These are phyloP conservation scores for Colaptes auratus DNA, from an alignment of 2,113 vertebrate genomes.

Conservation along the genomic window DNA sequence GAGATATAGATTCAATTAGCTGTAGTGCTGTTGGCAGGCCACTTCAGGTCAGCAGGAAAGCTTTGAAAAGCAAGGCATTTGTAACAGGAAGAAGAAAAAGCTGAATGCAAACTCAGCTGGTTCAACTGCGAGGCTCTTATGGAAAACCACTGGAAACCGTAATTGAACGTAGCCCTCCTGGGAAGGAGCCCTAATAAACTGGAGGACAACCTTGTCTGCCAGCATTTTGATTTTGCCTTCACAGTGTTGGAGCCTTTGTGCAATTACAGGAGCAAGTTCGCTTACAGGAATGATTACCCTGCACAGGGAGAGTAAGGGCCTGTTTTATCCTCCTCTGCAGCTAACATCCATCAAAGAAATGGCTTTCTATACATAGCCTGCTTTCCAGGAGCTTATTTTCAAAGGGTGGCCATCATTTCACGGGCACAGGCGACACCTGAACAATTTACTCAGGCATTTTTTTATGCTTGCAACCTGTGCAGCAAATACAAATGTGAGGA, in stretches of 20 bases:
- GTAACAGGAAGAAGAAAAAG: slow-evolving; percentile 55
- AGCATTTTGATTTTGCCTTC: slow-evolving; percentile 51
- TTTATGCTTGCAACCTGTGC: background rate
- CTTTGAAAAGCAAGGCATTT: slow-evolving; percentile 44
- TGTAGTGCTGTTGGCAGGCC: slow-evolving; percentile 10
- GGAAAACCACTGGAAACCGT: slow-evolving; percentile 42
- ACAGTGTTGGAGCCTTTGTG: background rate
- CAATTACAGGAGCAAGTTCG: slow-evolving; percentile 1
- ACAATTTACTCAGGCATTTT: slow-evolving; percentile 20
- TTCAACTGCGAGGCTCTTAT: slow-evolving; percentile 47
- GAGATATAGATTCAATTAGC: slow-evolving; percentile 48
- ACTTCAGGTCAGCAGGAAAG: slow-evolving; percentile 57
- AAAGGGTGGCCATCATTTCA: slow-evolving; percentile 23
- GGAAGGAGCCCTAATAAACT: slow-evolving; percentile 54
- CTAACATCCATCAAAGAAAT: slow-evolving; percentile 38
- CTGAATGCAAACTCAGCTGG: slow-evolving; percentile 44
- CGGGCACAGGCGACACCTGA: background rate
- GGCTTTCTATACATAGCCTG: background rate
- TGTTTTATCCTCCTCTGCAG: slow-evolving; percentile 34
- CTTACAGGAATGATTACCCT: slow-evolving; percentile 14
- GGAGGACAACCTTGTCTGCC: slow-evolving; percentile 51
- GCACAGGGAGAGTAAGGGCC: background rate
- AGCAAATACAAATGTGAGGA: background rate
- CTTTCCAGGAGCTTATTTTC: slow-evolving; percentile 8
- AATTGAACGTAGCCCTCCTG: slow-evolving; percentile 61